Percentiles rank a stretch among this genome's conserved stretches.
Evolutionary conservation across 2,888 invertebrate species (phyloP).

Genomic region (Mesorhabditis sp.): DNA sequence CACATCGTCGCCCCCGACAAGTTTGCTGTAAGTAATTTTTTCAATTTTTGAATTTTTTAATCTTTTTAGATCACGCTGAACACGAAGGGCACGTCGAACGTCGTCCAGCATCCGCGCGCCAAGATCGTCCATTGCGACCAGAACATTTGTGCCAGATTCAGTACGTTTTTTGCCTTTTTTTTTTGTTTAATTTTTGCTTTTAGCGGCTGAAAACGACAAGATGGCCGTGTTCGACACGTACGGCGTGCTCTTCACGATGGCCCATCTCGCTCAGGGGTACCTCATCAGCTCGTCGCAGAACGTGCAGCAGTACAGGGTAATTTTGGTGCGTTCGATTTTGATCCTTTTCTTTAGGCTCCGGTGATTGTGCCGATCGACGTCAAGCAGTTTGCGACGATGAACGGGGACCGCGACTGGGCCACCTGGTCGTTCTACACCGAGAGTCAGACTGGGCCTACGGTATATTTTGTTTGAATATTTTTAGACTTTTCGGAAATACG

Average conservation of each 20-base stretch:
- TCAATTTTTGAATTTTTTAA: neutral
- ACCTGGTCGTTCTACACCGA: slow-evolving; percentile 51
- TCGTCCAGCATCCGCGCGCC: slow-evolving; percentile 59
- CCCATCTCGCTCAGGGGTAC: slow-evolving; percentile 38
- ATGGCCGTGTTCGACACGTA: slow-evolving; percentile 46
- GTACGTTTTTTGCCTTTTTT: slow-evolving; percentile 26
- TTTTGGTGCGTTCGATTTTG: no score
- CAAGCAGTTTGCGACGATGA: neutral
- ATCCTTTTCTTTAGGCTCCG: slow-evolving; percentile 17
- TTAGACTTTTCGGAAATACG: slow-evolving; percentile 8
- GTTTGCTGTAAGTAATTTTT: slow-evolving; percentile 46
- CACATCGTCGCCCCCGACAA: slow-evolving; percentile 60
- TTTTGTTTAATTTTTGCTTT: neutral
- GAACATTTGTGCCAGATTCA: slow-evolving; percentile 58
- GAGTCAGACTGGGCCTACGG: slow-evolving; percentile 25
- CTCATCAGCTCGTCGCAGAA: slow-evolving; percentile 22
- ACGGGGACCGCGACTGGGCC: slow-evolving; percentile 54
- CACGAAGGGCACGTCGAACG: slow-evolving; percentile 56
- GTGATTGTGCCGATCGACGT: neutral
- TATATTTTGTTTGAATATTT: no score
- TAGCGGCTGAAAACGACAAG: slow-evolving; percentile 27
- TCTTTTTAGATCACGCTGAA: slow-evolving; percentile 55
- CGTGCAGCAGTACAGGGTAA: slow-evolving; percentile 18
- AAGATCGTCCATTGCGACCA: slow-evolving; percentile 60
- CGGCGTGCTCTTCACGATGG: slow-evolving; percentile 54